Percentiles rank a stretch among this genome's conserved stretches.
Evolutionary conservation across 1,140 invertebrate genomes (phyloP).

Genomic region (Drosophila ohnishii): DNA sequence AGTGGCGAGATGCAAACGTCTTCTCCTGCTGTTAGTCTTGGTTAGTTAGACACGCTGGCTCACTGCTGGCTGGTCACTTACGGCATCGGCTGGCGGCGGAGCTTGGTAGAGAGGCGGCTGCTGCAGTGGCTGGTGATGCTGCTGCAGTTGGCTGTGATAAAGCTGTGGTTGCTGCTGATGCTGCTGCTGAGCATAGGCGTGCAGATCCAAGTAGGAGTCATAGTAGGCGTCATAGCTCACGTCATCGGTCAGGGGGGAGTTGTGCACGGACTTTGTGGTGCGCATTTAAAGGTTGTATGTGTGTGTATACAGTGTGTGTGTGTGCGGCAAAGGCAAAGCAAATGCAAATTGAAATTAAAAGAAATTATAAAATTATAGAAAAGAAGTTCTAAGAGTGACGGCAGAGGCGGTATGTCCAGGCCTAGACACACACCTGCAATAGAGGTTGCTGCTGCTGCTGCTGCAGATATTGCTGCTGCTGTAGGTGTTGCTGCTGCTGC

Average conservation of each 20-base stretch:
- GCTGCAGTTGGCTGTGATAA: conserved; percentile 32
- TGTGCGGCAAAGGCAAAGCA: conserved; percentile 48
- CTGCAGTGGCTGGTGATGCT: conserved; percentile 49
- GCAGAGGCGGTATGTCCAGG: conserved; percentile 30
- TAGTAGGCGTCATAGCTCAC: conserved; percentile 70
- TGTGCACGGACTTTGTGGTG: conserved; percentile 59
- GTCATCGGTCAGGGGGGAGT: conserved; percentile 48
- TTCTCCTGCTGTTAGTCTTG: conserved; percentile 32
- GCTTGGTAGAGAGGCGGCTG: conserved; percentile 62
- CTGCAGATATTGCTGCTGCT: conserved; percentile 39
- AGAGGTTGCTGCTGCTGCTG: conserved; percentile 50
- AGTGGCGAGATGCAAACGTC: not conserved
- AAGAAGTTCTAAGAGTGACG: conserved; percentile 20
- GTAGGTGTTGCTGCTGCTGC: conserved; percentile 46
- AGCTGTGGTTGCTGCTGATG: conserved; percentile 49
- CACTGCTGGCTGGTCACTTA: conserved; percentile 63
- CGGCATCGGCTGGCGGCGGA: conserved; percentile 63
- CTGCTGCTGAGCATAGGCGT: conserved; percentile 60
- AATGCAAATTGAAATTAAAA: conserved; percentile 59
- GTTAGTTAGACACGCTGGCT: conserved; percentile 51
- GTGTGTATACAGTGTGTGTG: conserved; percentile 24
- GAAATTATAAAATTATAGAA: conserved; percentile 48
- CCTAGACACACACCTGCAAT: conserved; percentile 74
- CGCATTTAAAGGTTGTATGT: conserved; percentile 7
- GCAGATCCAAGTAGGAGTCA: conserved; percentile 74